Percentiles rank a stretch among this genome's conserved stretches.
Evolutionary conservation across 2,888 invertebrate genomes (phyloP).

Genomic region (Danaus chrysippus): DNA sequence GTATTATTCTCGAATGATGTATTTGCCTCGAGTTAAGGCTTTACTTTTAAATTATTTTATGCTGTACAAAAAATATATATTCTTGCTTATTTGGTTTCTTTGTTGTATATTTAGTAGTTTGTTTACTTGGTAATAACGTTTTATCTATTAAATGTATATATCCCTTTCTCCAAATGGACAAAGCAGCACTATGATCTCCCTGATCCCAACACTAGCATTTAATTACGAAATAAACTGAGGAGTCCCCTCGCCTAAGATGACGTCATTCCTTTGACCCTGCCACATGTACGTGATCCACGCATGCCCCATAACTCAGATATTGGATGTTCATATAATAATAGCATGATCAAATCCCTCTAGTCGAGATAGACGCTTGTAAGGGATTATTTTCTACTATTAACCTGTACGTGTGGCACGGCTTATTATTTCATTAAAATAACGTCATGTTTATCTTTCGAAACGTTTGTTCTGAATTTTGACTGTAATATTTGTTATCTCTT

Average conservation of each 20-base stretch:
- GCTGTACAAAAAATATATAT: too few species aligned
- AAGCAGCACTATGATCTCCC: neutral
- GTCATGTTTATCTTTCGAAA: conserved; percentile 15
- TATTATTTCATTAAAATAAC: conserved; percentile 31
- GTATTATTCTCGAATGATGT: neutral
- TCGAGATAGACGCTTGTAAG: conserved; percentile 37
- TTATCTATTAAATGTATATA: neutral
- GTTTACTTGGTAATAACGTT: neutral
- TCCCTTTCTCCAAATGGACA: neutral
- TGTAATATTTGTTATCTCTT: too few species aligned
- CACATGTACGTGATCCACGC: conserved; percentile 22
- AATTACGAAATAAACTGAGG: conserved; percentile 5
- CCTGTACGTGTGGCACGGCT: conserved; percentile 41
- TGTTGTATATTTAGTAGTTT: too few species aligned
- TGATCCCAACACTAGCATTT: conserved; percentile 1
- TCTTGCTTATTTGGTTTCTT: too few species aligned
- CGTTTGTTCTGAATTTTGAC: too few species aligned
- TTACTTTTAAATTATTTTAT: too few species aligned
- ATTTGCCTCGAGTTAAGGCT: neutral
- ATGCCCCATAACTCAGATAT: conserved; percentile 37
- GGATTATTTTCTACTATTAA: conserved; percentile 43
- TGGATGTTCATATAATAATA: conserved; percentile 40
- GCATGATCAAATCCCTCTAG: conserved; percentile 35
- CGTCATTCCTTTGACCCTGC: conserved; percentile 11
- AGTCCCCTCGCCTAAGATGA: conserved; percentile 13